Conservation (phyloP, 2,888 invertebrate genomes). For the Parapristionchus giblindavisi region DNA sequence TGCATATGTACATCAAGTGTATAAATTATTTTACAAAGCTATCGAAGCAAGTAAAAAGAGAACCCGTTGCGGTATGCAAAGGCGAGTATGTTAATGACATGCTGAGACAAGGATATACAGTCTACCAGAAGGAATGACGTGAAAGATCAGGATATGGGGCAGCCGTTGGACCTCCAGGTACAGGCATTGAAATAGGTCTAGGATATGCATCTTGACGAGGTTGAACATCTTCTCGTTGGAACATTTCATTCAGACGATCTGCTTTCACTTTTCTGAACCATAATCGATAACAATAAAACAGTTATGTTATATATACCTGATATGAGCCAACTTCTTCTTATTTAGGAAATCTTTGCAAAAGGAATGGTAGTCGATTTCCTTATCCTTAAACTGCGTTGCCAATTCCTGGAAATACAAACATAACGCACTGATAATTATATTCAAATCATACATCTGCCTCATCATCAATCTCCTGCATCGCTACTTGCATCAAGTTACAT, state of each 20-base stretch:
- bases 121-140: constrained; percentile 35
- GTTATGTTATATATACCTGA: constrained; percentile 44
- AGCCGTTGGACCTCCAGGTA: constrained; percentile 1
- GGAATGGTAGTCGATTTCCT: constrained; percentile 77
- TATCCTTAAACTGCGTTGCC: constrained; percentile 21
- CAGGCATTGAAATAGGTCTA: constrained; percentile 36
- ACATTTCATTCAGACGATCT: constrained; percentile 83
- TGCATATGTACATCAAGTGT: constrained; percentile 23
- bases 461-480: constrained; percentile 91
- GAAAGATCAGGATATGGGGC: constrained; percentile 33
- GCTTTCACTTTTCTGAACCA: constrained; percentile 88
- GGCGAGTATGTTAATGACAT: constrained; percentile 6
- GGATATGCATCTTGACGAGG: not conserved
- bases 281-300: not conserved
- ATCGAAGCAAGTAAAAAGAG: constrained; percentile 12
- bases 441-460: constrained; percentile 81
- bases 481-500: constrained; percentile 86
- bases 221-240: constrained; percentile 50
- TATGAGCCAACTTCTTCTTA: constrained; percentile 81
- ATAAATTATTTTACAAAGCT: constrained; percentile 17
- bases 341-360: constrained; percentile 86
- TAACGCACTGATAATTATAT: constrained; percentile 39
- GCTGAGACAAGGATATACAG: not conserved
- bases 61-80: constrained; percentile 20
- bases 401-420: constrained; percentile 27